Evolutionary conservation across 2,113 vertebrate species (phyloP).

Genomic region (Stigmatopora nigra): DNA sequence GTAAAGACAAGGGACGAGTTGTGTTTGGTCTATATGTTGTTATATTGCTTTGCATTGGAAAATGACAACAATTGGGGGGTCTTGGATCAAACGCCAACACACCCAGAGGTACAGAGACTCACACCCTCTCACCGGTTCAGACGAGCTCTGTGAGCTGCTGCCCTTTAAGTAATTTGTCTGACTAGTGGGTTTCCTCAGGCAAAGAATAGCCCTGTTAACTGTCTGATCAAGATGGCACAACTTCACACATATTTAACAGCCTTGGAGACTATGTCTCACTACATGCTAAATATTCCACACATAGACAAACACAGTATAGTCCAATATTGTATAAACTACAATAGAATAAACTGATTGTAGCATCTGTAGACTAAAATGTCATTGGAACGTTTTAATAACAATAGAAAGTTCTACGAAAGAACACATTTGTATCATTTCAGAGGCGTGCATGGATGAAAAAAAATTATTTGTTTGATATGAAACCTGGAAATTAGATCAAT

Average conservation of each 20-base stretch:
- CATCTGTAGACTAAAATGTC: neutral
- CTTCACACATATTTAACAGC: conserved; percentile 33
- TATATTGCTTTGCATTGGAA: conserved; percentile 58
- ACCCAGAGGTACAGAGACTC: conserved; percentile 32
- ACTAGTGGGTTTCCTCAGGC: conserved; percentile 43
- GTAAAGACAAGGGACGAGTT: conserved; percentile 50
- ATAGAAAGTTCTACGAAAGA: neutral
- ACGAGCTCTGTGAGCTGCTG: conserved; percentile 44
- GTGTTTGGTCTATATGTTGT: conserved; percentile 54
- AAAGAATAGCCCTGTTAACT: conserved; percentile 21
- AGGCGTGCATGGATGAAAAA: neutral
- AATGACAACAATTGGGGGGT: conserved; percentile 62
- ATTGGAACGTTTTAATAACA: neutral
- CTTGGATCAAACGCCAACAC: conserved; percentile 56
- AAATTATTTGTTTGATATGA: too few relatives aligned
- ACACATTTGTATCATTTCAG: neutral
- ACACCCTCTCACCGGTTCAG: conserved; percentile 48
- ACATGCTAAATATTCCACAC: neutral
- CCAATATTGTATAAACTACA: conserved; percentile 5
- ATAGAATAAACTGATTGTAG: neutral
- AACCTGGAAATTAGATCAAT: too few relatives aligned
- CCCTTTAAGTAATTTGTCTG: conserved; percentile 52
- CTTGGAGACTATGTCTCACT: conserved; percentile 19
- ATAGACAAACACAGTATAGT: conserved; percentile 8
- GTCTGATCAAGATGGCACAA: conserved; percentile 37